Base-by-base conservation (phyloP, 2,113 vertebrate genomes). In the Sisor rabdophorus region DNA sequence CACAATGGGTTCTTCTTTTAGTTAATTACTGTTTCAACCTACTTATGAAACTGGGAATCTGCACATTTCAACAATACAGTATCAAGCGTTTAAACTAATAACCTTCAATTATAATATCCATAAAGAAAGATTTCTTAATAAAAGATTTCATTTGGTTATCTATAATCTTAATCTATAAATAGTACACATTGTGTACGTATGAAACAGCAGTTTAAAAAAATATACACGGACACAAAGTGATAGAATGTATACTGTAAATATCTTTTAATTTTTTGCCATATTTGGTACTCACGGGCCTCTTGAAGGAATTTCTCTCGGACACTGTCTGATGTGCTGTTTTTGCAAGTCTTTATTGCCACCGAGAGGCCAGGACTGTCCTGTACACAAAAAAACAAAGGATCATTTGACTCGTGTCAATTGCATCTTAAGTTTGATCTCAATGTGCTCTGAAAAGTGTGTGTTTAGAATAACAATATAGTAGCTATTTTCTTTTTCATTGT, bases 221-320 rank as follows among this genome's bases (percentile, higher is more conserved):
- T 53, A 32, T 54, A 58, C 52, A 50, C n/a, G 58, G 36, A 53
- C 22, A 52, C 19, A 58, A 26, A 68, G 28, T 52, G 26, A 50
- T 17, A 22, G 17, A 13, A 63, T 67, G 9, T 56, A 47, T 7
- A 32, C 7, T 74, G 16, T 53, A 15, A n/a, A 12, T 32, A 11
- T 55, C 44, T 71, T 36, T 3, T 36, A 36, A 36, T 36, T 36
- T 24, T 54, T 32, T 80, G 71, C 63, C 68, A 80, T 78, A 72
- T 78, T 79, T 81, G 61, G 80, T 54, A 94, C 96, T 96, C 88
- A 98, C 97, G 90, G 82, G 97, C 97, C 94, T 99, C 97, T 87
- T 99, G 97, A 61, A 99, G 90, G 86, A 99, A 99, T 72, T 99
- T 99, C 85, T 99, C 97, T 90, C 97, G 89, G 78, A 99, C 97